Evolutionary conservation across 2,113 vertebrate genomes (phyloP).

Genomic region (Hippocampus guttulatus): DNA sequence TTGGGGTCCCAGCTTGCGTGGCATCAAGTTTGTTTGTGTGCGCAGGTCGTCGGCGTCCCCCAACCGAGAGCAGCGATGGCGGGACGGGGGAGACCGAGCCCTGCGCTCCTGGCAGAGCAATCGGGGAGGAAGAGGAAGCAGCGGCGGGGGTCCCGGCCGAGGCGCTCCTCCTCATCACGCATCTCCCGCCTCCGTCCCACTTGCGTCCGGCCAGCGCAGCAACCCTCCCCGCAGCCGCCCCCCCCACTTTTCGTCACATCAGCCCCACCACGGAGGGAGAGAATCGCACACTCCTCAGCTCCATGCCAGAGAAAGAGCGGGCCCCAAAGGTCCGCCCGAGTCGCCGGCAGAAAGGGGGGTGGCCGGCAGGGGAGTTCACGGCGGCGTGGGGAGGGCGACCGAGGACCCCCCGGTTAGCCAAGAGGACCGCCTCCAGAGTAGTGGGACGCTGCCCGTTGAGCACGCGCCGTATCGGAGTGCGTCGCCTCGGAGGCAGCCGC

Average conservation of each 20-base stretch:
- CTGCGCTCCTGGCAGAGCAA: constrained; percentile 64
- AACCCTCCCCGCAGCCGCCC: constrained; percentile 47
- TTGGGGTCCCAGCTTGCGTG: not conserved
- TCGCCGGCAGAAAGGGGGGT: constrained; percentile 24
- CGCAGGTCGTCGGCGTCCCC: constrained; percentile 62
- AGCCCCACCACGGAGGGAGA: constrained; percentile 41
- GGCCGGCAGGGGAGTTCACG: constrained; percentile 30
- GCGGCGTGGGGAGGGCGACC: constrained; percentile 21
- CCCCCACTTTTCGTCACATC: constrained; percentile 27
- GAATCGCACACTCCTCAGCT: constrained; percentile 27
- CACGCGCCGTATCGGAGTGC: constrained; percentile 34
- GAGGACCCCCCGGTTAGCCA: constrained; percentile 42
- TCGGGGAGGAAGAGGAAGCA: constrained; percentile 12
- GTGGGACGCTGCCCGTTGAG: not conserved
- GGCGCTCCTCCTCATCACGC: constrained; percentile 23
- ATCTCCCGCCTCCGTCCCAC: constrained; percentile 9
- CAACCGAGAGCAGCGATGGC: constrained; percentile 63
- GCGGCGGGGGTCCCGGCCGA: constrained; percentile 13
- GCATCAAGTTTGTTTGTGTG: not conserved
- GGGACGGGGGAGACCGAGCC: constrained; percentile 57
- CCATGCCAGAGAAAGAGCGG: constrained; percentile 37
- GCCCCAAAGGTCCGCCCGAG: constrained; percentile 28
- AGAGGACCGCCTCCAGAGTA: constrained; percentile 16
- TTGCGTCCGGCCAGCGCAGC: constrained; percentile 23
- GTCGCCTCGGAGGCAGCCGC: constrained; percentile 59